These are phyloP conservation scores for Hypsibius dujardini DNA, from an alignment of 1,140 invertebrate genomes.

Conservation along the genomic window DNA sequence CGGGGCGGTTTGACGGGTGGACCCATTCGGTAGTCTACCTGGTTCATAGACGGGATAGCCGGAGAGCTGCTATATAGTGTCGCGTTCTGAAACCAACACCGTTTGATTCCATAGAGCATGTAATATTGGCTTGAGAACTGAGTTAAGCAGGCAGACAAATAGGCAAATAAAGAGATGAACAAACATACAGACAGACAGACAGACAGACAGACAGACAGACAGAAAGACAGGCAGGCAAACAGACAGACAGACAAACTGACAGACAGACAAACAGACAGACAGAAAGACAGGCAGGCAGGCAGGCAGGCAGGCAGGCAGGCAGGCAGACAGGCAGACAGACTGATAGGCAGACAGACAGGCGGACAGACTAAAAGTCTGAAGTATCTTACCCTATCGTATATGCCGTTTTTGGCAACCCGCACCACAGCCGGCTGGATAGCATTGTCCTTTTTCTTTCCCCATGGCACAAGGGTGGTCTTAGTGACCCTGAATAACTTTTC, in stretches of 20 bases:
- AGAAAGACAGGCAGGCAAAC: too few species aligned
- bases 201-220: not conserved
- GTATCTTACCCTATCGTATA: not conserved
- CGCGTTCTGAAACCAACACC: too few species aligned
- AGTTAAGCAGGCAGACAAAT: too few species aligned
- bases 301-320: not conserved
- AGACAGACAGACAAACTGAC: too few species aligned
- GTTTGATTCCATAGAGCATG: too few species aligned
- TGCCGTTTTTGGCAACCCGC: not conserved
- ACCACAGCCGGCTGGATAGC: not conserved
- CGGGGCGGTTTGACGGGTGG: not conserved
- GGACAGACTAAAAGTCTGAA: not conserved
- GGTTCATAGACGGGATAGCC: not conserved
- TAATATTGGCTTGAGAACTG: too few species aligned
- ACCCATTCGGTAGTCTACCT: not conserved
- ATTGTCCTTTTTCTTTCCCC: not conserved
- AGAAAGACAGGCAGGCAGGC: not conserved
- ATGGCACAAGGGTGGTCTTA: not conserved
- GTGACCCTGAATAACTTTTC: not conserved
- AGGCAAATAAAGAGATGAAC: not conserved
- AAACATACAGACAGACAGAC: not conserved
- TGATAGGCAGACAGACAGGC: not conserved
- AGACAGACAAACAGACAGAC: too few species aligned
- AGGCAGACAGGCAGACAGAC: not conserved
- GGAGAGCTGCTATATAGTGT: not conserved